These are phyloP conservation scores for Ceramica pisi DNA, from an alignment of 2,888 invertebrate species.

Conservation along the genomic window DNA sequence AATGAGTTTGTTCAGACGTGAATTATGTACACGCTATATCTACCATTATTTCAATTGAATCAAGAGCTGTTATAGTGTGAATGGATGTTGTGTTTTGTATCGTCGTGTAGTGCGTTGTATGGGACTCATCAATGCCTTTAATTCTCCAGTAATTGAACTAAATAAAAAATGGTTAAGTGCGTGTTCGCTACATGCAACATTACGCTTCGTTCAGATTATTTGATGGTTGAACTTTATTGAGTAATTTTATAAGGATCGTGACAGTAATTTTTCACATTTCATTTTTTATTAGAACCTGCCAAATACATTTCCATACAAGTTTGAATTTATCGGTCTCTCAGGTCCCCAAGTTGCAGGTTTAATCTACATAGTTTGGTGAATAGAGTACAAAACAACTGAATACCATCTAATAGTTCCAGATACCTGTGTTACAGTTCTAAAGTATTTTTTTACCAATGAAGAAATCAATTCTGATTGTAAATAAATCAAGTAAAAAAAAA, in stretches of 20 bases:
- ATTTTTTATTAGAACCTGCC: too few species aligned
- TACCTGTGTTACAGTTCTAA: too few species aligned
- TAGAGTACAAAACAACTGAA: too few species aligned
- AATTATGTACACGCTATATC: constrained; percentile 58
- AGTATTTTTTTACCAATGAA: too few species aligned
- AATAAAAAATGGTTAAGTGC: constrained; percentile 62
- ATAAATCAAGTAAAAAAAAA: too few species aligned
- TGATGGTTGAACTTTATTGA: background rate
- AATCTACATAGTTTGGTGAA: too few species aligned
- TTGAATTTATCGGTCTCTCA: too few species aligned
- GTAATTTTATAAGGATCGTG: background rate
- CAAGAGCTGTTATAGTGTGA: constrained; percentile 33
- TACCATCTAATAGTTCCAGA: too few species aligned
- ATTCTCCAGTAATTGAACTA: constrained; percentile 72
- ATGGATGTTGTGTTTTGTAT: constrained; percentile 2
- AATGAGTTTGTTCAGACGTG: constrained; percentile 60
- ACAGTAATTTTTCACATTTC: background rate
- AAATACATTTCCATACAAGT: too few species aligned
- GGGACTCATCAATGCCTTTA: constrained; percentile 75
- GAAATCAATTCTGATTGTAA: too few species aligned
- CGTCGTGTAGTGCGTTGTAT: constrained; percentile 55
- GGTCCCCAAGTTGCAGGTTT: too few species aligned
- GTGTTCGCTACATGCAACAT: constrained; percentile 8
- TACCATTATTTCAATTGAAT: constrained; percentile 38
- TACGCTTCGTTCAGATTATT: constrained; percentile 5